phyloP scores from a whole-genome alignment of 2,797 vertebrate species.

The Atherinosoma microstoma region DNA sequence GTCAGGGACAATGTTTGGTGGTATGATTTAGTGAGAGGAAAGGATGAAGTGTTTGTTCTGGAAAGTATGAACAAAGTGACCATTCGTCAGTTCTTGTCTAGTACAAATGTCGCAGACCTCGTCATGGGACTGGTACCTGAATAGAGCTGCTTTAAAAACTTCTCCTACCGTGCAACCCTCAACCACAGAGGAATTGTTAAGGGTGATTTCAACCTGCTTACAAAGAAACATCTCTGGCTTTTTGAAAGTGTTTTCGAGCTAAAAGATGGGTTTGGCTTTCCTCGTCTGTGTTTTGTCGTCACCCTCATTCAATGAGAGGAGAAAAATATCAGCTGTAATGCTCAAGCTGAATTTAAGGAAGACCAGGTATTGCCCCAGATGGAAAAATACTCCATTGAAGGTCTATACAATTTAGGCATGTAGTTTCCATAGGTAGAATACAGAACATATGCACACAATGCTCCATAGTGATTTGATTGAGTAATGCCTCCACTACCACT shows the following conservation, averaged over 20 bases:
- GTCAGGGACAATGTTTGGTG: slow-evolving; percentile 58
- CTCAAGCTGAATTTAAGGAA: neutral
- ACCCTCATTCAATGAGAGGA: slow-evolving; percentile 2
- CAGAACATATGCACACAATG: neutral
- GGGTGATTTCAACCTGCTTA: slow-evolving; percentile 7
- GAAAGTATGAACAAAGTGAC: slow-evolving; percentile 34
- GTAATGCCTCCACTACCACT: neutral
- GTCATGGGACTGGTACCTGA: slow-evolving; percentile 16
- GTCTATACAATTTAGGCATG: too few relatives aligned
- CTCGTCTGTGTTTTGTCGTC: neutral
- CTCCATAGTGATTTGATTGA: neutral
- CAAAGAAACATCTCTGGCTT: neutral
- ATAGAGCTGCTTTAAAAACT: slow-evolving; percentile 14
- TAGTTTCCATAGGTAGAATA: too few relatives aligned
- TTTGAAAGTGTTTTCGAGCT: slow-evolving; percentile 10
- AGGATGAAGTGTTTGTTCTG: slow-evolving; percentile 40
- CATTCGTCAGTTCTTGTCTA: slow-evolving; percentile 41
- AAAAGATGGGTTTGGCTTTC: slow-evolving; percentile 3
- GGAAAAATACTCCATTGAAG: neutral
- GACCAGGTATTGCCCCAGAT: neutral
- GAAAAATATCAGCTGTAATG: slow-evolving; percentile 3
- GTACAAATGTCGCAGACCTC: slow-evolving; percentile 30
- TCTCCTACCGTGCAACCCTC: slow-evolving; percentile 16
- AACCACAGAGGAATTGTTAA: slow-evolving; percentile 12
- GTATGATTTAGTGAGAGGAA: slow-evolving; percentile 41